phyloP scores from a whole-genome alignment of 2,113 vertebrate species.

The Chinchilla lanigera region DNA sequence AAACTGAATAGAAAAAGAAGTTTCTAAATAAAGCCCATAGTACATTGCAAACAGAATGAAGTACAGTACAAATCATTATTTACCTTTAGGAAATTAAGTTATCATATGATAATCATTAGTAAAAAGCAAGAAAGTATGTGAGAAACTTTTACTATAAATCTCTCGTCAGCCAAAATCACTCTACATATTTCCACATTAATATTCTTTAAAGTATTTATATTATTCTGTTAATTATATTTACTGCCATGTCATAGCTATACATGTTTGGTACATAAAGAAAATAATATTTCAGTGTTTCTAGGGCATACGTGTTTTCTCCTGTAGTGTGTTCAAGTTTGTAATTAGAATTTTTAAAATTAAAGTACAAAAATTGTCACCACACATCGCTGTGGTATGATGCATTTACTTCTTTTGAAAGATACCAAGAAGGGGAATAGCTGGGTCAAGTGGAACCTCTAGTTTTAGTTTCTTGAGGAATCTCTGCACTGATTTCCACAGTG shows the following conservation, averaged over 20 bases:
- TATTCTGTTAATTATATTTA: not conserved
- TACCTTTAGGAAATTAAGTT: not conserved
- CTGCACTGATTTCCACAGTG: not conserved
- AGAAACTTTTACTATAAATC: not conserved
- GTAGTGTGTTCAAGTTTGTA: not conserved
- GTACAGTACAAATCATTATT: not conserved
- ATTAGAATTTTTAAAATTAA: constrained; percentile 50
- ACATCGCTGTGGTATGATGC: not conserved
- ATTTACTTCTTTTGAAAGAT: not conserved
- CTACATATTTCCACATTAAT: not conserved
- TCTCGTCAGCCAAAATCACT: not conserved
- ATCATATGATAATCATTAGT: not conserved
- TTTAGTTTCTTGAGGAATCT: not conserved
- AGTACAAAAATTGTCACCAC: not conserved
- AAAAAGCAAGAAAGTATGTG: not conserved
- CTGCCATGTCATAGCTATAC: not conserved
- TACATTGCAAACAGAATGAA: not conserved
- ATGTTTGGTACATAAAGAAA: not conserved
- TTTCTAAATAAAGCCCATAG: not conserved
- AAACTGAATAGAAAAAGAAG: not conserved
- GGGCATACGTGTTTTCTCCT: not conserved
- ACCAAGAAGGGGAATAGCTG: not conserved
- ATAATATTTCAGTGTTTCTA: not conserved
- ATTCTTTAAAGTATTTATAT: not conserved
- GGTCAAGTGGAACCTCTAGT: not conserved